A percentile compares a stretch with the other conserved stretches of the same genome.
phyloP scores from a whole-genome alignment of 1,140 invertebrate species.

The Drosophila varians region DNA sequence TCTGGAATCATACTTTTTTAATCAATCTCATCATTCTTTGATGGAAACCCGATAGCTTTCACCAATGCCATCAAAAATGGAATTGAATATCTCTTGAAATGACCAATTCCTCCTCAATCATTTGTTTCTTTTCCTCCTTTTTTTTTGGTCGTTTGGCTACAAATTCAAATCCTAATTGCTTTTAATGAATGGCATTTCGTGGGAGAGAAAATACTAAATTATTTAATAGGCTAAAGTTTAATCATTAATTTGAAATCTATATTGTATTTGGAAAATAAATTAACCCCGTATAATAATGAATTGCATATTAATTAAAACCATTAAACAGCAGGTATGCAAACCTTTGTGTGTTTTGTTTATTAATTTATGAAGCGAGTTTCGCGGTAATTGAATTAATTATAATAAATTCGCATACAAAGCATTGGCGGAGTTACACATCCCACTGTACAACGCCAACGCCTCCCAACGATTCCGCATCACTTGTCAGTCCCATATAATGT shows the following conservation, averaged over 20 bases:
- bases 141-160: no score
- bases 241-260: constrained; percentile 10
- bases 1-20: constrained; percentile 42
- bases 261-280: not conserved
- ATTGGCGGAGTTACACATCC: not conserved
- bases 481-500: constrained; percentile 71
- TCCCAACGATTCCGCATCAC: constrained; percentile 43
- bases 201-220: not conserved
- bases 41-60: not conserved
- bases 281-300: not conserved
- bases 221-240: not conserved
- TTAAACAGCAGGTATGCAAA: not conserved
- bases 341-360: not conserved
- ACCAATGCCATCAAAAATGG: not conserved
- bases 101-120: not conserved
- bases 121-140: constrained; percentile 1
- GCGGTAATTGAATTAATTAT: constrained; percentile 15
- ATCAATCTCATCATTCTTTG: constrained; percentile 32
- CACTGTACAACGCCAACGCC: constrained; percentile 55
- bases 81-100: constrained; percentile 7
- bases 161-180: not conserved
- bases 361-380: not conserved
- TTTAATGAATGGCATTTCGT: not conserved
- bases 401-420: not conserved
- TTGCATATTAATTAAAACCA: not conserved